phyloP scores from a whole-genome alignment of 2,113 vertebrate genomes.

The Acinonyx jubatus region DNA sequence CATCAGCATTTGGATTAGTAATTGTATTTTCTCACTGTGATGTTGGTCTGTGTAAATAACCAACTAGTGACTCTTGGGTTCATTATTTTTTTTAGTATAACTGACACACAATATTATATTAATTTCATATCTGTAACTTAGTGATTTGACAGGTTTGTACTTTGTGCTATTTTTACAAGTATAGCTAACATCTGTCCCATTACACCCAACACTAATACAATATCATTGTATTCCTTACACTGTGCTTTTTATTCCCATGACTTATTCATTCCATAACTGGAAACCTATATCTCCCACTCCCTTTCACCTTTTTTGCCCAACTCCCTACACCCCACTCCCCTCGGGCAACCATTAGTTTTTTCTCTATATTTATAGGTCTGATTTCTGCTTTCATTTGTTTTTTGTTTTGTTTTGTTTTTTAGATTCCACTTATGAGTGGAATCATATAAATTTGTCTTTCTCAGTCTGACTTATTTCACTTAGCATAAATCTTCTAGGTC shows the following conservation, averaged over 20 bases:
- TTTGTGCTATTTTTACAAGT: background rate
- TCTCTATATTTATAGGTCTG: background rate
- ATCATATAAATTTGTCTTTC: background rate
- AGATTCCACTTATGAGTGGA: background rate
- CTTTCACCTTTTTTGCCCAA: background rate
- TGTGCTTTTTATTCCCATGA: background rate
- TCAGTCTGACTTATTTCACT: background rate
- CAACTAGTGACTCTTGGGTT: background rate
- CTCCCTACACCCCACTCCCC: background rate
- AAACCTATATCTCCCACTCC: background rate
- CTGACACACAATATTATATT: background rate
- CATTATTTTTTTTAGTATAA: background rate
- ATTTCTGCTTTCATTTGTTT: background rate
- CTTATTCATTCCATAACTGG: background rate
- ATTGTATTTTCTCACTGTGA: slow-evolving; percentile 64
- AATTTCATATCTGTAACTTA: background rate
- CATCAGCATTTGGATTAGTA: slow-evolving; percentile 41
- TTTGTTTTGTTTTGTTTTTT: background rate
- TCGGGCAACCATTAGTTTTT: background rate
- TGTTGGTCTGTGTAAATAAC: slow-evolving; percentile 64
- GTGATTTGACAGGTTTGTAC: background rate
- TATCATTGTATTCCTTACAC: background rate
- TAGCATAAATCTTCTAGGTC: background rate
- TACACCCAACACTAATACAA: background rate
- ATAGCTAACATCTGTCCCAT: background rate